Evolutionary conservation across 1,140 invertebrate genomes (phyloP).

Genomic region (Drosophila novamexicana): DNA sequence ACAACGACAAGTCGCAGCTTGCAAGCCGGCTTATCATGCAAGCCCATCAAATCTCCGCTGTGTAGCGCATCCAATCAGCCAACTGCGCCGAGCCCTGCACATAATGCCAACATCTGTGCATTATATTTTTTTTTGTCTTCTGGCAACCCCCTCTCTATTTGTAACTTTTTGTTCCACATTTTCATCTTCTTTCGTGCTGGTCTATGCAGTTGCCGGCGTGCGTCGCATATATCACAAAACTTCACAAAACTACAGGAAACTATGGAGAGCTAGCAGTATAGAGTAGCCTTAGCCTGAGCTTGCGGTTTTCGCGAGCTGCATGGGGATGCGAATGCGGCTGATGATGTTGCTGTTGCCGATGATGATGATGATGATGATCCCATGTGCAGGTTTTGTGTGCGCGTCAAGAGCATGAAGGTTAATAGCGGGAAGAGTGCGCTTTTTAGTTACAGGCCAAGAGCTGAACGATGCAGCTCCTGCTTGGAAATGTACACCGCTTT

Average conservation of each 20-base stretch:
- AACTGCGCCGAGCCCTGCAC: slow-evolving; percentile 1
- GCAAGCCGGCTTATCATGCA: background rate
- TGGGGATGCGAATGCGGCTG: slow-evolving; percentile 40
- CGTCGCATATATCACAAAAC: slow-evolving; percentile 75
- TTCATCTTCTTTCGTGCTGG: slow-evolving; percentile 12
- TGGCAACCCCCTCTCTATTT: slow-evolving; percentile 54
- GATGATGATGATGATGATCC: slow-evolving; percentile 48
- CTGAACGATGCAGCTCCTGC: slow-evolving; percentile 15
- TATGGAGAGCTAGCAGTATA: slow-evolving; percentile 28
- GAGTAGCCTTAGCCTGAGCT: slow-evolving; percentile 32
- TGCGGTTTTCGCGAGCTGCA: slow-evolving; percentile 69
- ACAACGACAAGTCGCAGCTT: background rate
- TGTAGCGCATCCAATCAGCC: slow-evolving; percentile 11
- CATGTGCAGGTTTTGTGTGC: slow-evolving; percentile 47
- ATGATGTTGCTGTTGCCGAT: slow-evolving; percentile 20
- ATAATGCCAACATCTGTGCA: slow-evolving; percentile 33
- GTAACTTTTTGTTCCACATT: slow-evolving; percentile 51
- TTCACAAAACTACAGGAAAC: slow-evolving; percentile 24
- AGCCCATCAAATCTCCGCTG: slow-evolving; percentile 1
- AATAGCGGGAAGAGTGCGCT: slow-evolving; percentile 68
- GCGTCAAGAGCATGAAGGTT: slow-evolving; percentile 62
- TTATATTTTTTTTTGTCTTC: slow-evolving; percentile 24
- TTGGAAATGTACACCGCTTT: slow-evolving; percentile 72
- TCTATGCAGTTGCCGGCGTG: slow-evolving; percentile 54
- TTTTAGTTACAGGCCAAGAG: slow-evolving; percentile 29